Conservation (phyloP, 64 coral and sea anemone genomes). For the Pocillopora damicornis region DNA sequence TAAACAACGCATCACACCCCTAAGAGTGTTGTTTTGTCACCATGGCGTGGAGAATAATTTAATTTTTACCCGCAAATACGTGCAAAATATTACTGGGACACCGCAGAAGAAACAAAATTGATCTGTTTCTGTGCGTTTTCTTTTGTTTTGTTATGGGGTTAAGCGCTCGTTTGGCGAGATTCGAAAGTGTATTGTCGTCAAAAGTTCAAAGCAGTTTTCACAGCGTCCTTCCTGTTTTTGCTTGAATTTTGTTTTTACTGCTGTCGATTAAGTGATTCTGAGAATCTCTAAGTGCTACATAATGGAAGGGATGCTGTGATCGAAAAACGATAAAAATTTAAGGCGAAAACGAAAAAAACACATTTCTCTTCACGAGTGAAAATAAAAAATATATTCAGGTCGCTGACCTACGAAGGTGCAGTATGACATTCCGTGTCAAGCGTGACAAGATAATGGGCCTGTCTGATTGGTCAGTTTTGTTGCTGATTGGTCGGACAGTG, state of each 20-base stretch:
- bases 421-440: conserved; percentile 50
- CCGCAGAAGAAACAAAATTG: conserved; percentile 38
- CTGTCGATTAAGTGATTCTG: not conserved
- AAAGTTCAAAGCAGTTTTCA: not conserved
- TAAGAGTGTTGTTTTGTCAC: conserved; percentile 17
- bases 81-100: not conserved
- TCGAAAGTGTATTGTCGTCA: not conserved
- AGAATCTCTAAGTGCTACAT: not conserved
- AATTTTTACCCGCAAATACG: conserved; percentile 1
- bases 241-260: not conserved
- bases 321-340: not conserved
- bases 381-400: not conserved
- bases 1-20: not conserved
- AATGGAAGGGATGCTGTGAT: not conserved
- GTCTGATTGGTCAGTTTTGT: conserved; percentile 51
- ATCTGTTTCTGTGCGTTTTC: not conserved
- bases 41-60: not conserved
- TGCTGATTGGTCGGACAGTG: conserved; percentile 46
- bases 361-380: not conserved
- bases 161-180: not conserved
- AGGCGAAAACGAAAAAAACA: not conserved
- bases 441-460: conserved; percentile 58
- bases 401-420: not conserved
- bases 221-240: conserved; percentile 18
- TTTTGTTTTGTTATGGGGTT: not conserved